Percentiles rank a stretch among this genome's conserved stretches.
These are phyloP conservation scores for Heliconius congener DNA, from an alignment of 1,140 invertebrate genomes.

Conservation along the genomic window DNA sequence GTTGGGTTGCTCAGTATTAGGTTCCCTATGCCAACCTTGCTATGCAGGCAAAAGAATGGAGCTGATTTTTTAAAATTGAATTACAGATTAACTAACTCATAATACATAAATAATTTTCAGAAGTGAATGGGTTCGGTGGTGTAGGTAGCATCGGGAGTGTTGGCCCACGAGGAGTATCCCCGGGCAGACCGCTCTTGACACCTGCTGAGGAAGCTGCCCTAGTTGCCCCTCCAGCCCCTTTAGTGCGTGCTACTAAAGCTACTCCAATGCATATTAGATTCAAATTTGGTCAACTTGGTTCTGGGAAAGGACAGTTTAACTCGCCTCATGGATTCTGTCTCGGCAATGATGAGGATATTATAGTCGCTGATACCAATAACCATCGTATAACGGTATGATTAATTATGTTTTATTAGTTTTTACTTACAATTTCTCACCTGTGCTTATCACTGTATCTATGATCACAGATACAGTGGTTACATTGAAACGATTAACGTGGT, in stretches of 20 bases:
- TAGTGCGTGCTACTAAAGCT: slow-evolving; percentile 86
- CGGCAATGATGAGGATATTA: slow-evolving; percentile 95
- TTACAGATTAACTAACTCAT: not conserved
- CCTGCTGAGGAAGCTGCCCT: slow-evolving; percentile 76
- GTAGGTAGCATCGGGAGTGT: slow-evolving; percentile 61
- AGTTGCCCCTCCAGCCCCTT: slow-evolving; percentile 67
- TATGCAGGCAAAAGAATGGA: too few relatives aligned
- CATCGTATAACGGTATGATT: slow-evolving; percentile 92
- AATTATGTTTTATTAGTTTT: not conserved
- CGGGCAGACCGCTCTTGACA: slow-evolving; percentile 70
- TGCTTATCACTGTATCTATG: too few relatives aligned
- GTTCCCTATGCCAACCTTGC: too few relatives aligned
- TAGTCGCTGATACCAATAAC: slow-evolving; percentile 98
- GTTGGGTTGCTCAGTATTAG: too few relatives aligned
- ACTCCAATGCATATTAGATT: slow-evolving; percentile 93
- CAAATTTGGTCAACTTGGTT: slow-evolving; percentile 96
- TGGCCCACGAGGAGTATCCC: slow-evolving; percentile 79
- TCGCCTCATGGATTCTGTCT: slow-evolving; percentile 98
- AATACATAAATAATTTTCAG: slow-evolving; percentile 41
- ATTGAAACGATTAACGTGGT: too few relatives aligned
- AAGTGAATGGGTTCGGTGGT: slow-evolving; percentile 72
- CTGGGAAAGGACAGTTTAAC: slow-evolving; percentile 95
- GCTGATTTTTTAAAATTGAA: not conserved
- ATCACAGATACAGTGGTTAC: too few relatives aligned
- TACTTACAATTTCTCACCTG: not conserved